phyloP scores from a whole-genome alignment of 2,888 invertebrate genomes.

The Meloe dianella region DNA sequence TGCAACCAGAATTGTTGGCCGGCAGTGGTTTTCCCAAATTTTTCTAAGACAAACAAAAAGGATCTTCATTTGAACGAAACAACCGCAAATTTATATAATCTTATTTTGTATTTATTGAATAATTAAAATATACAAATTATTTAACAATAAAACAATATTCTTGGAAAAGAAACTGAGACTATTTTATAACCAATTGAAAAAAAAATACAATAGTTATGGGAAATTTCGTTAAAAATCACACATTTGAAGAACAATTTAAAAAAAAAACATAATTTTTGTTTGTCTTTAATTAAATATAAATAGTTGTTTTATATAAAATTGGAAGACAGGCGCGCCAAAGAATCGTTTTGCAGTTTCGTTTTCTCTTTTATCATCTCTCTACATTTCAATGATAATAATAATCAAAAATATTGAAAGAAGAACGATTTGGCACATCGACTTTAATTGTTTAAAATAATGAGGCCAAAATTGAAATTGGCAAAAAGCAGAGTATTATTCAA shows the following conservation, averaged over 20 bases:
- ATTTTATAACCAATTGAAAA: background rate
- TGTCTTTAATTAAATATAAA: background rate
- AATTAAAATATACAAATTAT: conserved; percentile 7
- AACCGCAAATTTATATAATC: too few relatives aligned
- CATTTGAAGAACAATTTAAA: background rate
- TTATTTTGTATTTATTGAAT: background rate
- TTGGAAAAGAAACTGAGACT: background rate
- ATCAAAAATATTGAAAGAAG: conserved; percentile 27
- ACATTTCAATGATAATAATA: background rate
- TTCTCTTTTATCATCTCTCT: too few relatives aligned
- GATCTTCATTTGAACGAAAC: too few relatives aligned
- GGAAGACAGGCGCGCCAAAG: conserved; percentile 55
- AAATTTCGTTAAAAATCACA: background rate
- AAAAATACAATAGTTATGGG: too few relatives aligned
- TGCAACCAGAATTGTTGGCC: too few relatives aligned
- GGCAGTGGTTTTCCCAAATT: too few relatives aligned
- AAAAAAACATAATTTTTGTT: background rate
- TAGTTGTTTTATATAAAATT: conserved; percentile 46
- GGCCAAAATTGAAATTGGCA: conserved; percentile 44
- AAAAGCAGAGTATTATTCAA: conserved; percentile 54
- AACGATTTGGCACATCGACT: conserved; percentile 46
- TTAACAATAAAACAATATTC: conserved; percentile 5
- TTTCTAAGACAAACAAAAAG: too few relatives aligned
- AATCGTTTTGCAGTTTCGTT: conserved; percentile 42
- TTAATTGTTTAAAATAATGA: conserved; percentile 33